Evolutionary conservation across 2,888 invertebrate genomes (phyloP), one percentile per base, ranked within the genome.

Genomic region (Kuschelorhynchus macadamiae): DNA sequence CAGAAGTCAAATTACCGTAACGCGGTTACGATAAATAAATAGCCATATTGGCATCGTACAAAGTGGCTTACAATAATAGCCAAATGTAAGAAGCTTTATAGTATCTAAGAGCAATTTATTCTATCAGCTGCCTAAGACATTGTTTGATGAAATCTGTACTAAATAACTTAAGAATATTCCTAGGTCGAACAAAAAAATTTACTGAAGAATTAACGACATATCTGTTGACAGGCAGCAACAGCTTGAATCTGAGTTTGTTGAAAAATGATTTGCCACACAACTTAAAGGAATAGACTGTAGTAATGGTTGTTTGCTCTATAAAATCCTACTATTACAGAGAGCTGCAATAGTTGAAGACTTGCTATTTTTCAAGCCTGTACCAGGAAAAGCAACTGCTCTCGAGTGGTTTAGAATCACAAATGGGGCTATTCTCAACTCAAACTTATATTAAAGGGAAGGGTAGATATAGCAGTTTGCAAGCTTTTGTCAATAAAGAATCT

Each of bases 241-340:
- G 41, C 41, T 41, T 25, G 25, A 14, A 41, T 41, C 41, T 41
- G 41, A 41, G 41, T n/a, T 41, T 8, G 14, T 41, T 41, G 41
- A 2, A 41, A 41, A 41, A 12, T 41, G n/a, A 14, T 41, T 41
- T 14, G 14, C 8, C 14, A 41, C 14, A 11, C 41, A 41, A 41
- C 41, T 41, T 41, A 16, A 41, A 25, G 25, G 3, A 25, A 25
- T 7, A 25, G 25, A 25, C 25, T 5, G 7, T 7, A 25, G 25
- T 25, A 25, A 25, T 7, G 25, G 7, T 7, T 3, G 7, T 11
- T 11, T 41, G 41, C 41, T 25, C n/a, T n/a, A 41, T 12, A 8
- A 41, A 16, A 12, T 41, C 14, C 8, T 14, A 16, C n/a, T n/a
- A 12, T 41, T 41, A 12, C 41, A 8, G 14, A 8, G 41, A 14